Evolutionary conservation across 2,113 vertebrate species (phyloP), one percentile per base, ranked within the genome.

Genomic region (Galbula dea): DNA sequence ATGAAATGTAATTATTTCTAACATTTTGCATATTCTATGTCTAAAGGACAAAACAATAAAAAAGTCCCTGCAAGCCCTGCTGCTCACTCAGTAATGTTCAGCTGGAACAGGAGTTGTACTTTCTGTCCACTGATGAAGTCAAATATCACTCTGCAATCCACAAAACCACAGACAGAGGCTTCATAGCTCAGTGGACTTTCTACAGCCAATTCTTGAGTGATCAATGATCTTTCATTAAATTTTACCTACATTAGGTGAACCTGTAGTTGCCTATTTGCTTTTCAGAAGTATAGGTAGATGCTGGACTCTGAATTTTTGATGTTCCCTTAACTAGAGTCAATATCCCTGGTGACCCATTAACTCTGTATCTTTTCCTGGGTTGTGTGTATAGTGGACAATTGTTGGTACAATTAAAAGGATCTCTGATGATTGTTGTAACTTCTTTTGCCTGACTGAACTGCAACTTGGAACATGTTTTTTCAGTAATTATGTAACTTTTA

Each of bases 241-340:
- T 79, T 91, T 91, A 94, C 93, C 95, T 96, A 96, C 78, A 91
- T 96, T 96, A 94, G 94, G 94, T 94, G 84, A 94, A 89, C 32
- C 55, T 89, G 51, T 77, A 83, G 74, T 51, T 92, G 71, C 84
- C 72, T 83, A 7, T 91, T 87, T 93, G 78, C 81, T 94, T 96
- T 92, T 55, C 82, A 85, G 43, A 91, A 85, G 51, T 65, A 59
- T 19, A 76, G 34, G 54, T 37, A 76, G 51, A 79, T 52, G 43
- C 55, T 54, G 27, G 57, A 79, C n/a, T 74, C 30, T 7, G 15
- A 71, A 83, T 49, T 65, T 72, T 80, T 79, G 39, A 37, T 27
- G 4, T 48, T 72, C 49, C 23, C 32, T 52, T 46, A 75, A 52
- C 22, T 43, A 66, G 15, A 67, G 48, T 15, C 21, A 79, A 10